Evolutionary conservation across 64 coral and sea anemone genomes (phyloP).

Genomic region (Hydrozoanthus tunicans): DNA sequence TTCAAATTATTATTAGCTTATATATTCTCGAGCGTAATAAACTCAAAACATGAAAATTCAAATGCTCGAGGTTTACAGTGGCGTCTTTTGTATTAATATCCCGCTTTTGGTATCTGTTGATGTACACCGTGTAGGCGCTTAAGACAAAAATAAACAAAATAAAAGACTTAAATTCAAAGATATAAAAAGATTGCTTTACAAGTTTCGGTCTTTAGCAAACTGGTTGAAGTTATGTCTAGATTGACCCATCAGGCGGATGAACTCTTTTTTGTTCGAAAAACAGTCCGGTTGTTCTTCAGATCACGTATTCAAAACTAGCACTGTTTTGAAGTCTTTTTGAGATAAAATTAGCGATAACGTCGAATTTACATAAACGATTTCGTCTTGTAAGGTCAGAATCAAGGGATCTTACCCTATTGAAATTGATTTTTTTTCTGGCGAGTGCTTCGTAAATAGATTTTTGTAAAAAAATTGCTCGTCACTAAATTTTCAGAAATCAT

Average conservation of each 20-base stretch:
- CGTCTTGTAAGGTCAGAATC: background rate
- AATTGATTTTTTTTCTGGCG: background rate
- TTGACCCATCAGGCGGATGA: no score
- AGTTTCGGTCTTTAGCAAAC: no score
- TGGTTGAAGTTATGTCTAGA: no score
- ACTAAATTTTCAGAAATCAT: background rate
- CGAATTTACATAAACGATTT: constrained; percentile 32
- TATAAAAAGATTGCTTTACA: no score
- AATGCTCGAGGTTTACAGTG: no score
- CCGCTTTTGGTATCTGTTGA: background rate
- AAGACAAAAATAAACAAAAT: background rate
- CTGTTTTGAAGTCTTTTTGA: constrained; percentile 6
- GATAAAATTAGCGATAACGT: constrained; percentile 43
- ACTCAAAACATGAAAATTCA: no score
- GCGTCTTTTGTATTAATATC: background rate
- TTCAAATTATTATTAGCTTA: background rate
- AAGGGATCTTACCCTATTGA: background rate
- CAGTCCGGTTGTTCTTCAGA: background rate
- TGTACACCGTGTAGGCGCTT: background rate
- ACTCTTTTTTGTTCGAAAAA: background rate
- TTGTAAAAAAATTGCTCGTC: no score
- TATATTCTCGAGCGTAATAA: background rate
- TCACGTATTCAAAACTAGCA: background rate
- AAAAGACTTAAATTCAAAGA: no score
- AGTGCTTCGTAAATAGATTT: no score